Evolutionary conservation across 2,797 vertebrate species (phyloP), one percentile per base, ranked within the genome.

Genomic region (Hippoglossus hippoglossus): DNA sequence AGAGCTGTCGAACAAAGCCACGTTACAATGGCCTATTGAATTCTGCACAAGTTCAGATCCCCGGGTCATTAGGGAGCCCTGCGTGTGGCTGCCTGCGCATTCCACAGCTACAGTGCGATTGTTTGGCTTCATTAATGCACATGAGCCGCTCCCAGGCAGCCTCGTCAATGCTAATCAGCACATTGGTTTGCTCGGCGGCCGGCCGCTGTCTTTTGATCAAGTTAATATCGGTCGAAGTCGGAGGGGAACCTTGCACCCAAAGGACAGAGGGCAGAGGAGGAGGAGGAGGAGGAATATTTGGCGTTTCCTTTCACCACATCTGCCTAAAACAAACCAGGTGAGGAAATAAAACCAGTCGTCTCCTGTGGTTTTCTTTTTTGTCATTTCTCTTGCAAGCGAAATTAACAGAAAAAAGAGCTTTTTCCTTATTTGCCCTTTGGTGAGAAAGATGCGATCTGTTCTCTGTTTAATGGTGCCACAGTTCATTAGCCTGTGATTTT

Each of bases 101-200:
- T 89, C 85, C 71, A 83, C 86, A 83, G 78, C 82, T 82, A 63
- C 85, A 82, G 68, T 80, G 46, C 34, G 59, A 91, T 84, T 89
- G 91, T 93, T 91, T 90, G 88, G 91, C 92, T 91, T 94, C 91
- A 92, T 94, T 93, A 93, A 94, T 93, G 91, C 90, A 88, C 89
- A 91, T 80, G 85, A 90, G 92, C 81, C 79, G 91, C 87, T 93
- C 71, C 75, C 77, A 69, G 91, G 74, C 87, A 82, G 89, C 75
- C 89, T 84, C 66, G 67, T 90, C 91, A 90, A 90, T 92, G 92
- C 89, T 95, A 94, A 95, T 94, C 90, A 94, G 92, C 85, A 79
- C 82, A 91, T 93, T 91, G 89, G 87, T 87, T 89, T 80, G 87
- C 90, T 89, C 81, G 28, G 26, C 75, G 90, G 91, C 86, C 87